Evolutionary conservation across 2,888 invertebrate genomes (phyloP).

Genomic region (Hypselothyrea guttata): DNA sequence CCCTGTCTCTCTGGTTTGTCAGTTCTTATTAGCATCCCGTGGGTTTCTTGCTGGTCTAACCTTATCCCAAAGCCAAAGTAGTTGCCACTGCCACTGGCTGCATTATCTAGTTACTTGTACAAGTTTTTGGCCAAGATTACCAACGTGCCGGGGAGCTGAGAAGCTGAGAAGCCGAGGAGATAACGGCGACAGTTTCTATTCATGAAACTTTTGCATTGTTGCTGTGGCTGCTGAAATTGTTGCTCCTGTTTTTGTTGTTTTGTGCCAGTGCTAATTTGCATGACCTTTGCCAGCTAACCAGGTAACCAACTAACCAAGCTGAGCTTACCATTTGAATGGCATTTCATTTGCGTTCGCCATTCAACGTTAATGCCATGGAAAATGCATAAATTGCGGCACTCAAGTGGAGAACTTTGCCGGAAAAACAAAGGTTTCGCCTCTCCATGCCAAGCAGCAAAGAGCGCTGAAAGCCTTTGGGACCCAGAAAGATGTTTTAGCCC

Average conservation of each 20-base stretch:
- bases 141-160: conserved; percentile 35
- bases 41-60: conserved; percentile 16
- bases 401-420: conserved; percentile 50
- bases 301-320: conserved; percentile 45
- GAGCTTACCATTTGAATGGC: conserved; percentile 59
- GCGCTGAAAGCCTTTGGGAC: no score
- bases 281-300: conserved; percentile 70
- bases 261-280: conserved; percentile 68
- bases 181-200: conserved; percentile 45
- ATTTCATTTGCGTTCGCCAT: conserved; percentile 68
- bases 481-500: conserved; percentile 18
- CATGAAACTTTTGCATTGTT: conserved; percentile 63
- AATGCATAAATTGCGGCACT: conserved; percentile 70
- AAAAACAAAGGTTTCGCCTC: conserved; percentile 51
- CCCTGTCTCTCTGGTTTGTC: conserved; percentile 8
- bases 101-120: conserved; percentile 69
- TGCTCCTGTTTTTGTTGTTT: conserved; percentile 42
- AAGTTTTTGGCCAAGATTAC: conserved; percentile 70
- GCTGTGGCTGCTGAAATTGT: conserved; percentile 39
- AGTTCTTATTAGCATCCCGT: conserved; percentile 35
- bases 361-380: conserved; percentile 72
- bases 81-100: conserved; percentile 41
- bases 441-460: no score
- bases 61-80: conserved; percentile 11
- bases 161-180: conserved; percentile 4